Base-by-base conservation (phyloP, 2,113 vertebrate genomes). In the Bungarus multicinctus region DNA sequence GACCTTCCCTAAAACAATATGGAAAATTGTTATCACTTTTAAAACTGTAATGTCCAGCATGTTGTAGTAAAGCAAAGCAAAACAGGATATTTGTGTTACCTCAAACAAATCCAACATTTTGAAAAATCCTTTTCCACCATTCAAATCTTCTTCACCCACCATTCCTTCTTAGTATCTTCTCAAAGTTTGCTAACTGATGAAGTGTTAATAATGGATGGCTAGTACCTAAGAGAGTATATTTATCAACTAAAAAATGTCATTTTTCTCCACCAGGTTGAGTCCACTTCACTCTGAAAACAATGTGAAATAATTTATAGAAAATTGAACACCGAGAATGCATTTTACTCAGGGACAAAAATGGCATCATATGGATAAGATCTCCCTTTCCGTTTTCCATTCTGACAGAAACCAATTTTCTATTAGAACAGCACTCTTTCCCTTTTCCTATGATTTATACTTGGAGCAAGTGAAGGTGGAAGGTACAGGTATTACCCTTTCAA, bases 371-470 rank as follows among this genome's bases (percentile, higher is more conserved):
- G 91, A 95, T 96, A 94, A 94, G n/a, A 22, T 95, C 94, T 10
- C 95, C 96, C 0, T 96, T 55, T 16, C 97, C 93, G 0, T 95
- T 96, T 93, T 96, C 93, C 0, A 95, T 95, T 94, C 43, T 93
- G 0, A 96, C 94, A 3, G 97, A 98, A 14, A 94, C 88, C 93
- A 95, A 94, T 27, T 96, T 47, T 0, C 94, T 52, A 92, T 12
- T 94, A 85, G 91, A 96, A 55, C 85, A 94, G 89, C 95, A 93
- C 39, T 96, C 90, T 0, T 89, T 87, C 1, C 92, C 96, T 55
- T 91, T 85, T 96, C 94, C 87, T 85, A 96, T 93, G 97, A 98
- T 88, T 94, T 95, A 57, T 96, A 96, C 91, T 91, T 97, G 89
- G 95, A 93, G 30, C 90, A 96, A 22, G 57, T 69, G 3, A 88